These are phyloP conservation scores for Cantharis flavilabris DNA, from an alignment of 2,888 invertebrate genomes.

Conservation along the genomic window DNA sequence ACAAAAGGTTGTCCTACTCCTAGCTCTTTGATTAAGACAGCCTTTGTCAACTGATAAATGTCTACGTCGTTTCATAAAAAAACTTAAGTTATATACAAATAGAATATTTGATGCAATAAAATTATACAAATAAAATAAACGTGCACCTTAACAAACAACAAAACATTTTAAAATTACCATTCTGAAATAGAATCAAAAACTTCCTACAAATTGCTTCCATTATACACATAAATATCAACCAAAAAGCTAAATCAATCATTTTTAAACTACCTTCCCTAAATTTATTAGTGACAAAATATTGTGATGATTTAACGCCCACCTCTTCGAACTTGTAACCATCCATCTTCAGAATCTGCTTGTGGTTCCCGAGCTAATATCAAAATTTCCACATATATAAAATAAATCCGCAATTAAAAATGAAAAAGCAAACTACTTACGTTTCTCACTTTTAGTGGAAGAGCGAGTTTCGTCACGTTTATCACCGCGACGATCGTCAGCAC, in stretches of 20 bases:
- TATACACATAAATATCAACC: not conserved
- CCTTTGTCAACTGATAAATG: not conserved
- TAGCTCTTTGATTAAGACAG: not conserved
- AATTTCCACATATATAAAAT: not conserved
- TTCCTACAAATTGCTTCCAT: not conserved
- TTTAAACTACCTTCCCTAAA: constrained; percentile 4
- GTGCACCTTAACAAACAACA: not conserved
- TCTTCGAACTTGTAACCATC: constrained; percentile 33
- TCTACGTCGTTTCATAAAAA: not conserved
- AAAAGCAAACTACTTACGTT: constrained; percentile 44
- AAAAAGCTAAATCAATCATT: constrained; percentile 16
- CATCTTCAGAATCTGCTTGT: constrained; percentile 37
- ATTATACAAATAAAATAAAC: not conserved
- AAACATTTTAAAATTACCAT: not conserved
- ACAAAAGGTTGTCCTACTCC: not conserved
- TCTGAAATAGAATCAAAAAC: not conserved
- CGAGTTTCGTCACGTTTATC: constrained; percentile 24
- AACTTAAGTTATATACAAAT: not conserved
- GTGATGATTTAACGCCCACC: constrained; percentile 28
- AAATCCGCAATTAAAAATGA: constrained; percentile 9
- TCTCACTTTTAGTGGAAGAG: constrained; percentile 42
- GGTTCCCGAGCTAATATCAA: constrained; percentile 31
- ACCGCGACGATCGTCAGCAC: constrained; percentile 14
- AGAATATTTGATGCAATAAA: not conserved
- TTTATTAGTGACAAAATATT: constrained; percentile 8